Base-by-base conservation (phyloP, 2,797 vertebrate genomes). In the Sebastes jordani region DNA sequence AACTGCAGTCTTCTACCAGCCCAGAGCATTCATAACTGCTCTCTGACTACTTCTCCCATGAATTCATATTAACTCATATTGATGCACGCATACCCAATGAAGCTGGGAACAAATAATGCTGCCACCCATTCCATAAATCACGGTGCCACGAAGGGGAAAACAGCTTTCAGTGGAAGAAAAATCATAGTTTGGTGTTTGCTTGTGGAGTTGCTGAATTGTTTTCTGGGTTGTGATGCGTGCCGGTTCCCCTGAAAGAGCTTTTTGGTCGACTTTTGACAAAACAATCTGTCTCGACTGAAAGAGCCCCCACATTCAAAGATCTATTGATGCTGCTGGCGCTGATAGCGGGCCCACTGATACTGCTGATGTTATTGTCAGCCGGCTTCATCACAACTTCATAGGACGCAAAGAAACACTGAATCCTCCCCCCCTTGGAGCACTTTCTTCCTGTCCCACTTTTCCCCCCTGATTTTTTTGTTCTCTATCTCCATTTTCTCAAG, bases 101-200 rank as follows among this genome's bases (percentile, higher is more conserved):
- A 84, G 79, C 79, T 71, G 64, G 69, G 73, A 91, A 87, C 73
- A 80, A 94, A 93, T 52, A 52, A 52, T 89, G 85, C 81, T 74
- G 81, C 80, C 83, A 79, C 76, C 62, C 55, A 16, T 81, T 81
- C 73, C 81, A 93, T 91, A 92, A 93, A 88, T 94, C 92, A 90
- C 18, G 14, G 67, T 88, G 86, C 85, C 88, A 83, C 27, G 2
- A 34, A 75, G 11, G 72, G 16, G 38, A 75, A 74, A 91, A 86
- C 49, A 20, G 75, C 52, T 74, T 82, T 80, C 32, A 29, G 61
- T 34, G 38, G 20, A 46, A 80, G 52, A 72, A 67, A 87, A 87
- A 73, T 74, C 78, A 68, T 38, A 74, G 76, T 85, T 79, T 62
- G 76, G 29, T 42, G 25, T 88, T 80, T 85, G 74, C 70, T 77